A percentile compares a stretch with the other conserved stretches of the same genome.
Conservation (phyloP, 2,888 invertebrate species). For the Campoplex capitator region DNA sequence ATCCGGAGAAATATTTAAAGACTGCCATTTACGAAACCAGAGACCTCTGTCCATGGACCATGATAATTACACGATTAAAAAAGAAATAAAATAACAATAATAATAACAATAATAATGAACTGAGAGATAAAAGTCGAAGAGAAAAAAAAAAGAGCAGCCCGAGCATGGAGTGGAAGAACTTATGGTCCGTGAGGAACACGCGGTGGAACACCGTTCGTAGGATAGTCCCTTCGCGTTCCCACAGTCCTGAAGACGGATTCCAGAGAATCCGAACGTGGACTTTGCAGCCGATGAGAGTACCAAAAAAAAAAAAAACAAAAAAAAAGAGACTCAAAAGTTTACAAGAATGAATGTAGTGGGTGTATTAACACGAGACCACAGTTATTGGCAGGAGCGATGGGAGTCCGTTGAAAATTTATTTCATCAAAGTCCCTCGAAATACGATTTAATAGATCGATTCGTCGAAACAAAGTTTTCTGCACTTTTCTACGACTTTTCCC, state of each 20-base stretch:
- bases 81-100: conserved; percentile 17
- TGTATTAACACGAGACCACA: conserved; percentile 10
- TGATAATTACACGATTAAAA: conserved; percentile 34
- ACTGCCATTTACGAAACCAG: no score
- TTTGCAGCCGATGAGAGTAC: conserved; percentile 51
- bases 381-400: conserved; percentile 1
- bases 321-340: conserved; percentile 45
- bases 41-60: conserved; percentile 9
- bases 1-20: no score
- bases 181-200: conserved; percentile 72
- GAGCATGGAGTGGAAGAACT: conserved; percentile 61
- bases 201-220: conserved; percentile 73
- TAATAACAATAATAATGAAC: conserved; percentile 19
- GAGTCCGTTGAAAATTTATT: background rate
- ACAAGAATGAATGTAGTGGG: conserved; percentile 43
- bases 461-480: no score
- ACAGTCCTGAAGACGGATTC: conserved; percentile 82
- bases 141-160: background rate
- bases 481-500: background rate
- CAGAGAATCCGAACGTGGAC: conserved; percentile 75
- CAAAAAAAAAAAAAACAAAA: conserved; percentile 20
- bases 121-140: conserved; percentile 24
- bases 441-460: no score
- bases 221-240: conserved; percentile 79
- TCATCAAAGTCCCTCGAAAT: background rate